Conservation (phyloP, 2,797 vertebrate genomes). For the Gallinago solitaria region DNA sequence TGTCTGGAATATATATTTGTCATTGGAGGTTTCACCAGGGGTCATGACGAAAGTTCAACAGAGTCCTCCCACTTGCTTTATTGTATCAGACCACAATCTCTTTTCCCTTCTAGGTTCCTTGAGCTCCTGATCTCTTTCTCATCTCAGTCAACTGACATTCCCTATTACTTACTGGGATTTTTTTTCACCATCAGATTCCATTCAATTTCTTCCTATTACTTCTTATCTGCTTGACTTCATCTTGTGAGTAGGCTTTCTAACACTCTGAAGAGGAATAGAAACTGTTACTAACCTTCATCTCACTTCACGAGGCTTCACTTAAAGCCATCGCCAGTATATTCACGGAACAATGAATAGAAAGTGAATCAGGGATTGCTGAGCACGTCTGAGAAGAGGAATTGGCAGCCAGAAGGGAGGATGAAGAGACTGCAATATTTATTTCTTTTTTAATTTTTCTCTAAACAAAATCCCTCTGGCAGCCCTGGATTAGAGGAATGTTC, state of each 20-base stretch:
- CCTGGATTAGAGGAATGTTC: not conserved
- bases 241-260: not conserved
- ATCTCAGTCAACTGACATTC: not conserved
- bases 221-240: not conserved
- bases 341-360: not conserved
- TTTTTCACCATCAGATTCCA: not conserved
- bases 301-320: not conserved
- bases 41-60: not conserved
- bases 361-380: not conserved
- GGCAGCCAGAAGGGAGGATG: not conserved
- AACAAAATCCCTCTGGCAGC: not conserved
- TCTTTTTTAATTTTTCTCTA: not conserved
- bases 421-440: not conserved
- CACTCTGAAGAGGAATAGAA: not conserved
- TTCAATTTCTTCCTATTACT: not conserved
- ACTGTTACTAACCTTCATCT: not conserved
- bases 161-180: not conserved
- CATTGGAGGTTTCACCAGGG: constrained; percentile 17
- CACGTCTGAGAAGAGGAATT: not conserved
- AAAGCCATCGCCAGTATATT: not conserved
- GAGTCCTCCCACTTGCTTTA: not conserved
- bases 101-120: not conserved
- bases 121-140: not conserved
- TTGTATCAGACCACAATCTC: not conserved
- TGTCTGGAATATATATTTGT: constrained; percentile 47